Evolutionary conservation across 92 coral and sea anemone genomes (phyloP).

Genomic region (Zoanthus solanderi): DNA sequence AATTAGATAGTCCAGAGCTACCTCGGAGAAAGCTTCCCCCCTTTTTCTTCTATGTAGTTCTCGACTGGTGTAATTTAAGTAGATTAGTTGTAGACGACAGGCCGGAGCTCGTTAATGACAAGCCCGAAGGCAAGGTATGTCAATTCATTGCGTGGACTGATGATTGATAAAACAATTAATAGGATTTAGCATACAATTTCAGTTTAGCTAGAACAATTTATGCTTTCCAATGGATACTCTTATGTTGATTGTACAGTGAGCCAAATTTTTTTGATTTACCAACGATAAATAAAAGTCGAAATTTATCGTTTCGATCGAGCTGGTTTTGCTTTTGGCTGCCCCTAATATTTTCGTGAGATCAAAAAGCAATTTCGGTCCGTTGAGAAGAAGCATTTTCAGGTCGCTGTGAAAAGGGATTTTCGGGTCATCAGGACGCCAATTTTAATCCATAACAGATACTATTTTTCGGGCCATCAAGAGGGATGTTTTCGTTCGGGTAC

Average conservation of each 20-base stretch:
- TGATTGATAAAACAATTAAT: background rate
- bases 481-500: too few species aligned
- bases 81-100: conserved; percentile 9
- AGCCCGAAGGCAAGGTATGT: background rate
- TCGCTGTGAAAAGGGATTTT: background rate
- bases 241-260: background rate
- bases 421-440: background rate
- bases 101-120: background rate
- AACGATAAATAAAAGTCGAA: background rate
- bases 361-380: too few species aligned
- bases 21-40: conserved; percentile 19
- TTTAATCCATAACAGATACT: too few species aligned
- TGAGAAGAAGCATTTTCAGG: too few species aligned
- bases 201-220: conserved; percentile 8
- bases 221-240: conserved; percentile 9
- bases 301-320: background rate
- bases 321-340: too few species aligned
- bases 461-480: background rate
- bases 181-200: background rate
- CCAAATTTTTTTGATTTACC: too few species aligned
- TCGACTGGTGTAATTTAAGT: conserved; percentile 28
- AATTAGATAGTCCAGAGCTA: conserved; percentile 31
- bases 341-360: too few species aligned
- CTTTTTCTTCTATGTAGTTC: conserved; percentile 20
- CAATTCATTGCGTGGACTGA: conserved; percentile 7